Percentiles rank a stretch among this genome's conserved stretches.
These are phyloP conservation scores for Apotomis turbidana DNA, from an alignment of 2,888 invertebrate genomes.

Conservation along the genomic window DNA sequence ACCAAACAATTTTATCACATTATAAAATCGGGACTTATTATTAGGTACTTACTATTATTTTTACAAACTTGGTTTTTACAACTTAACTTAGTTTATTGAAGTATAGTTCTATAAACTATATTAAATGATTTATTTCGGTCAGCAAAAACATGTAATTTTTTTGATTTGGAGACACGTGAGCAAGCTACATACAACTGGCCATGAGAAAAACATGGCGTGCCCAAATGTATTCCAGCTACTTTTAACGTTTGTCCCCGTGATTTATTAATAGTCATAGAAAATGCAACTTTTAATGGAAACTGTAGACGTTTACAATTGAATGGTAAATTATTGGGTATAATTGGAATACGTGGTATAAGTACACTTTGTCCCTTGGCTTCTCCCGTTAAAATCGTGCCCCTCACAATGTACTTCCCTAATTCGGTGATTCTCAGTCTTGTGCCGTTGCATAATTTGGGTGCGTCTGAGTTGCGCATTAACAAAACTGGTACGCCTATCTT, in stretches of 20 bases:
- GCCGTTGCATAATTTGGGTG: conserved; percentile 46
- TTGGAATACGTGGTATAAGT: conserved; percentile 46
- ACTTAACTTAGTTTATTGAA: background rate
- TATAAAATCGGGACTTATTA: too few relatives aligned
- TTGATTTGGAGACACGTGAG: conserved; percentile 1
- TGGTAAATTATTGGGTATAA: background rate
- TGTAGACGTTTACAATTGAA: background rate
- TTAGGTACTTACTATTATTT: too few relatives aligned
- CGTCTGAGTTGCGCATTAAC: conserved; percentile 49
- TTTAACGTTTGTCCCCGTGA: background rate
- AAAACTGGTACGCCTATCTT: conserved; percentile 34
- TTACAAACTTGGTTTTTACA: too few relatives aligned
- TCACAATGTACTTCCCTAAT: conserved; percentile 27
- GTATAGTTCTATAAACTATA: conserved; percentile 1
- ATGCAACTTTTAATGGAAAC: background rate
- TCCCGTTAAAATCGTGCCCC: conserved; percentile 42
- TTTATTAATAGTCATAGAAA: background rate
- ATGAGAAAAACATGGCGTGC: conserved; percentile 4
- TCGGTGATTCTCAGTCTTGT: conserved; percentile 5
- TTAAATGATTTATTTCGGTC: conserved; percentile 1
- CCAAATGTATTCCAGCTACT: background rate
- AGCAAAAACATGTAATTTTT: background rate
- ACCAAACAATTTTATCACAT: too few relatives aligned
- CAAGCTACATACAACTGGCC: background rate
- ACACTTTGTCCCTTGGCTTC: conserved; percentile 45